Evolutionary conservation across 2,797 vertebrate species (phyloP).

Genomic region (Hirundo rustica): DNA sequence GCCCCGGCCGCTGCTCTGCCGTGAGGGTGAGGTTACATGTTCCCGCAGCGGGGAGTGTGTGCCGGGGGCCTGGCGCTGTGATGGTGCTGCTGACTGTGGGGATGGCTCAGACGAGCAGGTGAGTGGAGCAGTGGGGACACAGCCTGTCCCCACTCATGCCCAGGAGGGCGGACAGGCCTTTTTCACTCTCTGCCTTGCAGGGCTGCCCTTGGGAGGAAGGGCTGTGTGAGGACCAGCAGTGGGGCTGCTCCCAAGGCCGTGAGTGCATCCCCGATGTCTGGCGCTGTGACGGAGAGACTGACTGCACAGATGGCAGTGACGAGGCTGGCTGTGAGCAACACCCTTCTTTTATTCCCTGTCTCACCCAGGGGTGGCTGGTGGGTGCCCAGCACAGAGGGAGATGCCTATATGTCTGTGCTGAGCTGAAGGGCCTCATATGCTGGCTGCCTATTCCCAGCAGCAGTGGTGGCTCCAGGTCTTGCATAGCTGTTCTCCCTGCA

Average conservation of each 20-base stretch:
- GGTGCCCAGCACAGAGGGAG: background rate
- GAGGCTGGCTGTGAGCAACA: constrained; percentile 84
- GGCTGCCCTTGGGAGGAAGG: constrained; percentile 16
- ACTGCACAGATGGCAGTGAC: constrained; percentile 84
- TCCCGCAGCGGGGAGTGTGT: constrained; percentile 82
- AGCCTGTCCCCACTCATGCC: accelerated
- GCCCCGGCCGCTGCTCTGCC: constrained; percentile 75
- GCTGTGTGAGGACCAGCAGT: constrained; percentile 70
- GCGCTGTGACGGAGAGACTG: constrained; percentile 84
- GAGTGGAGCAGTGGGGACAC: background rate
- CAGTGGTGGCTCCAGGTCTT: background rate
- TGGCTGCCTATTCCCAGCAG: background rate
- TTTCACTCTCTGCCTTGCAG: background rate
- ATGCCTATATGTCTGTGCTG: background rate
- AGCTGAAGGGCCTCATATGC: background rate
- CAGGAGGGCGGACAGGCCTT: background rate
- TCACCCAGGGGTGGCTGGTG: background rate
- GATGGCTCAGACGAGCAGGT: constrained; percentile 90
- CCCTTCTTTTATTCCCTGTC: background rate
- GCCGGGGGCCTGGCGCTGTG: constrained; percentile 86
- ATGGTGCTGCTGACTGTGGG: constrained; percentile 84
- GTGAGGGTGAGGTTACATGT: constrained; percentile 71
- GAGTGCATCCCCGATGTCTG: constrained; percentile 84
- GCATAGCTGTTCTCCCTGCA: background rate
- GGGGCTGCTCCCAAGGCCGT: constrained; percentile 76